These are phyloP conservation scores for Hozukius guyotensis DNA, from an alignment of 2,797 vertebrate species.

Conservation along the genomic window DNA sequence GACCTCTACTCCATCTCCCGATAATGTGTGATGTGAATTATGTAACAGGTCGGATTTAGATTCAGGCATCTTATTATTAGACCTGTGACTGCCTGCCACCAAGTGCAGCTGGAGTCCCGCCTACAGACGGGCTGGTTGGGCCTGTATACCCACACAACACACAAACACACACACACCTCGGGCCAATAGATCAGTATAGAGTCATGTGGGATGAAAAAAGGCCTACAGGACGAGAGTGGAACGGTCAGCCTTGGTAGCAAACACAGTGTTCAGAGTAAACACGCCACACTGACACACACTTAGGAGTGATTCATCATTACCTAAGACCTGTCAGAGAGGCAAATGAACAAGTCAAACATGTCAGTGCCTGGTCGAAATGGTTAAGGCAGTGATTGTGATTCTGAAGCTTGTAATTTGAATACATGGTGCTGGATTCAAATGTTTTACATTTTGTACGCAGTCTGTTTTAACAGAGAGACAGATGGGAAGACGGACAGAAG, in stretches of 20 bases:
- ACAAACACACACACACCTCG: background rate
- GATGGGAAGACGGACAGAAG: slow-evolving; percentile 13
- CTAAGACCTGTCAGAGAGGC: slow-evolving; percentile 9
- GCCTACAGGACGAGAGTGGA: slow-evolving; percentile 50
- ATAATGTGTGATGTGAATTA: slow-evolving; percentile 67
- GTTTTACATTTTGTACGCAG: background rate
- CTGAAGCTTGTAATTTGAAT: background rate
- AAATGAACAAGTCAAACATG: slow-evolving; percentile 6
- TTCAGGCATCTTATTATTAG: slow-evolving; percentile 72
- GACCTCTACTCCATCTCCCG: slow-evolving; percentile 39
- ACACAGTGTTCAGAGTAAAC: slow-evolving; percentile 32
- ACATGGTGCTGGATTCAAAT: background rate
- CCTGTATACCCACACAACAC: background rate
- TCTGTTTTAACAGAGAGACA: slow-evolving; percentile 21
- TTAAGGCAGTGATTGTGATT: background rate
- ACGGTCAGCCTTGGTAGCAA: slow-evolving; percentile 32
- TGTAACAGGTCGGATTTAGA: slow-evolving; percentile 72
- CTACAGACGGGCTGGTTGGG: slow-evolving; percentile 58
- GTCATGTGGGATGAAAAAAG: slow-evolving; percentile 73
- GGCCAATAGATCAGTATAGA: slow-evolving; percentile 51
- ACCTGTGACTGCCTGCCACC: slow-evolving; percentile 66
- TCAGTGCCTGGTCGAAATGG: background rate
- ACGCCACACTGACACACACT: slow-evolving; percentile 18
- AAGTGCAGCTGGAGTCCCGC: slow-evolving; percentile 61
- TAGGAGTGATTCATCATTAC: slow-evolving; percentile 30